phyloP scores from a whole-genome alignment of 2,797 vertebrate genomes.

The Chaetophractus vellerosus region DNA sequence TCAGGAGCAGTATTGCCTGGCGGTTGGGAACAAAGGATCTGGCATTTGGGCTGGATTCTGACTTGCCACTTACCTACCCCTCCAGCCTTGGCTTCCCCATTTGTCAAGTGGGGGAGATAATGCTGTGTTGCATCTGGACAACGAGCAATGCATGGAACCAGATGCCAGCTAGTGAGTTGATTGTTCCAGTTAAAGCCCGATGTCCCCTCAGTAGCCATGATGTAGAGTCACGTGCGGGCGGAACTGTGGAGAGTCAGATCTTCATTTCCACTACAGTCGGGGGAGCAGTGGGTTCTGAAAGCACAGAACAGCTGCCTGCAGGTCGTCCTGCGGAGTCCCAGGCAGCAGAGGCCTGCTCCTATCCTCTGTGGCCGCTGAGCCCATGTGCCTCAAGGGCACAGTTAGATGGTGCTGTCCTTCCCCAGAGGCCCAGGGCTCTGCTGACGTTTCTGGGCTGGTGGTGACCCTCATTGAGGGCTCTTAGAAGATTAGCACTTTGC shows the following conservation, averaged over 20 bases:
- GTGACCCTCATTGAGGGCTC: background rate
- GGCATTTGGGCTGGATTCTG: background rate
- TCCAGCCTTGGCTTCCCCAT: background rate
- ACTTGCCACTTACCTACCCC: background rate
- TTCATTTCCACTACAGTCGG: background rate
- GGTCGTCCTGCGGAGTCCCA: background rate
- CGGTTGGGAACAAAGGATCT: background rate
- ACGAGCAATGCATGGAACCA: background rate
- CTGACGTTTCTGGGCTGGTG: background rate
- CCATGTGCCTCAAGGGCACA: accelerated
- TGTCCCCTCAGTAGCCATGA: background rate
- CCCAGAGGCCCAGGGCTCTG: background rate
- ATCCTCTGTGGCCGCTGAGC: background rate
- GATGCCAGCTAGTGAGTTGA: slow-evolving; percentile 1
- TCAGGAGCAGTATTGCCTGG: background rate
- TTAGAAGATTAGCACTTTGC: background rate
- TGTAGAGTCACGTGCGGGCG: slow-evolving; percentile 33
- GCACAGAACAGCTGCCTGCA: background rate
- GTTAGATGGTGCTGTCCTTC: background rate
- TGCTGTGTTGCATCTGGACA: background rate
- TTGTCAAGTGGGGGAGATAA: background rate
- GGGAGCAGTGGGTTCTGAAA: slow-evolving; percentile 16
- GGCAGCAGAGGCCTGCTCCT: background rate
- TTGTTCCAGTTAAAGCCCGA: slow-evolving; percentile 3
- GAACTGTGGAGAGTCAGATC: background rate